phyloP scores from a whole-genome alignment of 2,113 vertebrate genomes.

The Microcebus griseorufus region DNA sequence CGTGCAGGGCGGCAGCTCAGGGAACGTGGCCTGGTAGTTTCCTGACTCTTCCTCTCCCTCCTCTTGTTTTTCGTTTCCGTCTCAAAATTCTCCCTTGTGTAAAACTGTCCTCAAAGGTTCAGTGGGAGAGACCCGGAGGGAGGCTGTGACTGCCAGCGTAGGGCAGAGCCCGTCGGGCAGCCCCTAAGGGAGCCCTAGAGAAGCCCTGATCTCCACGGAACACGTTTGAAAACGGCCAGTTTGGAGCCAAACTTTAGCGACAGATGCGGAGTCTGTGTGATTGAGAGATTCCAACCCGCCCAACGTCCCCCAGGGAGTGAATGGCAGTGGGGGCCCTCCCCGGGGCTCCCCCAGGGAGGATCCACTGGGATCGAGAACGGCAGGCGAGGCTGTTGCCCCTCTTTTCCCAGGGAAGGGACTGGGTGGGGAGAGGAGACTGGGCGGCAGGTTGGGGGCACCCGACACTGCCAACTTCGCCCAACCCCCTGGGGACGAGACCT shows the following conservation, averaged over 20 bases:
- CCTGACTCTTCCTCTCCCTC: not conserved
- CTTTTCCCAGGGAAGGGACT: not conserved
- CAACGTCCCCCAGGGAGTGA: not conserved
- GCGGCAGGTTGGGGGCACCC: not conserved
- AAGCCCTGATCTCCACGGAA: fast-evolving
- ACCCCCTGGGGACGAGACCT: fast-evolving
- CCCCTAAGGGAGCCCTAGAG: not conserved
- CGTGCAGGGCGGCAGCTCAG: not conserved
- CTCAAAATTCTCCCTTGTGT: not conserved
- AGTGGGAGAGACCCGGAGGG: not conserved
- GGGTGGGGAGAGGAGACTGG: not conserved
- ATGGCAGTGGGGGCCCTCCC: not conserved
- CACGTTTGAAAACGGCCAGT: not conserved
- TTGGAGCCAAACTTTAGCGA: not conserved
- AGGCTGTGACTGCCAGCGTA: not conserved
- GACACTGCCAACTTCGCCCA: not conserved
- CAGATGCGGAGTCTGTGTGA: not conserved
- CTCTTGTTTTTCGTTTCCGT: not conserved
- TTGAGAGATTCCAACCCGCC: not conserved
- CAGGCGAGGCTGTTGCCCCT: not conserved
- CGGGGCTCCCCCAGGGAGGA: not conserved
- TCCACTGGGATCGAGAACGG: not conserved
- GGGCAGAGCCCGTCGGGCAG: fast-evolving
- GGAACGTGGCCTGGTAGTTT: fast-evolving
- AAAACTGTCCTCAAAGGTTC: not conserved